Percentiles rank a stretch among this genome's conserved stretches.
Conservation (phyloP, 92 coral and sea anemone genomes). For the Epizoanthus fatuus region DNA sequence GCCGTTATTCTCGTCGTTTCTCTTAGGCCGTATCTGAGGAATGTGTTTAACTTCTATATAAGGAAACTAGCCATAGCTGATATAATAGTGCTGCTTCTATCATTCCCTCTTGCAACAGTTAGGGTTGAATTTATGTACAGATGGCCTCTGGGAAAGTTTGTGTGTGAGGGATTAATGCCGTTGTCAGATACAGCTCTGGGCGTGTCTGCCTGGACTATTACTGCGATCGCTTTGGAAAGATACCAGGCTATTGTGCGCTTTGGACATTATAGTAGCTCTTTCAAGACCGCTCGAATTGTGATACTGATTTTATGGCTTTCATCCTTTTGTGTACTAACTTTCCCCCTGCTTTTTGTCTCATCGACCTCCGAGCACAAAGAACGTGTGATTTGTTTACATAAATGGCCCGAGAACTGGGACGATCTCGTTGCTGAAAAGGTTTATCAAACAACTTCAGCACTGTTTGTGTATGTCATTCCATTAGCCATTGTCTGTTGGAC, state of each 20-base stretch:
- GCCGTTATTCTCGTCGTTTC: neutral
- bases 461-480: neutral
- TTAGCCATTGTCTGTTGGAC: neutral
- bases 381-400: neutral
- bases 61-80: neutral
- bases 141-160: constrained; percentile 6
- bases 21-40: neutral
- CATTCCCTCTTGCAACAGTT: constrained; percentile 8
- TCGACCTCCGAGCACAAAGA: neutral
- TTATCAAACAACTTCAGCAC: neutral
- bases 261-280: neutral
- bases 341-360: neutral
- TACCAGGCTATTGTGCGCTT: neutral
- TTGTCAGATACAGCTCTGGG: constrained; percentile 16
- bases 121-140: neutral
- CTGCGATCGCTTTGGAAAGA: neutral
- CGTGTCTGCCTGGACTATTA: neutral
- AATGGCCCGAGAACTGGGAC: neutral
- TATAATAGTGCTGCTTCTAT: neutral
- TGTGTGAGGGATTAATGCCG: neutral
- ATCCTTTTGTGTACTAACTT: neutral
- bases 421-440: neutral
- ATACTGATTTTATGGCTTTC: neutral
- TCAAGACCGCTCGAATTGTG: neutral
- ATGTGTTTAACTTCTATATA: neutral